Evolutionary conservation across 2,888 invertebrate species (phyloP).

Genomic region (Stenodera caucasica): DNA sequence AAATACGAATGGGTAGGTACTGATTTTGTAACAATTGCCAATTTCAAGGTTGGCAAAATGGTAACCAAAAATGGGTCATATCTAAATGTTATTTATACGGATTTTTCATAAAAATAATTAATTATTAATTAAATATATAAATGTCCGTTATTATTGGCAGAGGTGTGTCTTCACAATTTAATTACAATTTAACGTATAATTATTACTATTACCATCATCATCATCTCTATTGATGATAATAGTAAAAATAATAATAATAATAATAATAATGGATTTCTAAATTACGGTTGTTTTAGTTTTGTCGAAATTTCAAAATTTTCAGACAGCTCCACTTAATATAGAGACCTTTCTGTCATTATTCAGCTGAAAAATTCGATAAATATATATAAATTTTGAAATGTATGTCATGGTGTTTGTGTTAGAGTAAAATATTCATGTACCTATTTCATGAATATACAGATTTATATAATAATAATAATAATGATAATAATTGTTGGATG

Average conservation of each 20-base stretch:
- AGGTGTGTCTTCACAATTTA: background rate
- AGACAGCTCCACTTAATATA: no score
- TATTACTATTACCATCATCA: background rate
- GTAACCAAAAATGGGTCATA: background rate
- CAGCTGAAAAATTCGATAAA: background rate
- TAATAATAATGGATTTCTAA: no score
- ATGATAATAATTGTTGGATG: no score
- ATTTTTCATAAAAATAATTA: background rate
- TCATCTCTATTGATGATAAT: background rate
- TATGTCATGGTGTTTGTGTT: background rate
- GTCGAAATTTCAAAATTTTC: no score
- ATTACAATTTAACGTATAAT: background rate
- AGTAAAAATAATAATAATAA: no score
- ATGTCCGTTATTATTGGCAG: background rate
- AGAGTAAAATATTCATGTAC: background rate
- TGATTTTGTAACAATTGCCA: slow-evolving; percentile 2
- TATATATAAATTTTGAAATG: background rate
- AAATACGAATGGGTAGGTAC: slow-evolving; percentile 2
- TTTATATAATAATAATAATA: no score
- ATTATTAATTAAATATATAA: background rate
- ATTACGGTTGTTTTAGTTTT: no score
- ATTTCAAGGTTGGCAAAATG: background rate
- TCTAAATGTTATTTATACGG: background rate
- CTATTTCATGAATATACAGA: no score
- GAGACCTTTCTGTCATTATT: no score